Evolutionary conservation across 2,797 vertebrate species (phyloP).

Genomic region (Periparus ater): DNA sequence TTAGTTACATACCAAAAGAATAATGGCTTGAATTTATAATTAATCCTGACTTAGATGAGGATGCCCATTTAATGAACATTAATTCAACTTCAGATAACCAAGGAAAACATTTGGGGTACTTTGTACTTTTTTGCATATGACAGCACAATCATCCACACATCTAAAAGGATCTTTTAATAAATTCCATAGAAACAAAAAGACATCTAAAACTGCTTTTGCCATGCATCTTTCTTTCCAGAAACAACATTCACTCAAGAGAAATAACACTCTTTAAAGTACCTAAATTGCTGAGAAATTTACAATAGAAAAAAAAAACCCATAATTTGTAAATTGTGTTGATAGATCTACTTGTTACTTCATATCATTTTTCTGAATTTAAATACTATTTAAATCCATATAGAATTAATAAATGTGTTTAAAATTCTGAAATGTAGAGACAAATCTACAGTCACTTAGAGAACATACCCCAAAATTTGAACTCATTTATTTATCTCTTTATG

Average conservation of each 20-base stretch:
- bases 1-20: not conserved
- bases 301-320: not conserved
- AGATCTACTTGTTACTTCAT: not conserved
- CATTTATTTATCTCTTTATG: not conserved
- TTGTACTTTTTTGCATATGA: not conserved
- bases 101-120: not conserved
- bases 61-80: not conserved
- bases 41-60: not conserved
- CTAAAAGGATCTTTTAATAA: not conserved
- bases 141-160: not conserved
- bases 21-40: slow-evolving; percentile 8
- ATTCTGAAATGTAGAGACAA: not conserved
- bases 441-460: not conserved
- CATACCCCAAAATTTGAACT: not conserved
- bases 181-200: not conserved
- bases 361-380: not conserved
- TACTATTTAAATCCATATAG: not conserved
- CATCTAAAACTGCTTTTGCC: not conserved
- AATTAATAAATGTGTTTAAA: not conserved
- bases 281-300: not conserved
- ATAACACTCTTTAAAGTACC: not conserved
- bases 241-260: not conserved
- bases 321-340: not conserved
- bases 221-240: not conserved
- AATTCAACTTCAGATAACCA: not conserved